A percentile compares a stretch with the other conserved stretches of the same genome.
Evolutionary conservation across 1,140 invertebrate genomes (phyloP).

Genomic region (Plectrocnemia conspersa): DNA sequence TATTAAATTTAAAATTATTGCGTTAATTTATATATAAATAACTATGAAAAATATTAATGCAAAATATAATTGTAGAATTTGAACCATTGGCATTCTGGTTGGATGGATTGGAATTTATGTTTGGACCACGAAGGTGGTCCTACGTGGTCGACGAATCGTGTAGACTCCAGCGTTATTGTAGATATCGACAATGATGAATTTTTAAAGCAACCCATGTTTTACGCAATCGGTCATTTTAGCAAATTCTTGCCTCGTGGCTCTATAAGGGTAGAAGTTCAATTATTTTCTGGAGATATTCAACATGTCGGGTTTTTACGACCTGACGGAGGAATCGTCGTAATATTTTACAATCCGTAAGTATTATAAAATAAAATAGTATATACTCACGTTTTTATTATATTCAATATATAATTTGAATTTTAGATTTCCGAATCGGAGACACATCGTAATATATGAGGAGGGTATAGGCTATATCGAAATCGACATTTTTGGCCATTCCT

Average conservation of each 20-base stretch:
- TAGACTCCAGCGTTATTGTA: conserved; percentile 75
- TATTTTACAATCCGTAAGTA: conserved; percentile 63
- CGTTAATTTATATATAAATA: conserved; percentile 22
- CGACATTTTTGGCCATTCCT: conserved; percentile 23
- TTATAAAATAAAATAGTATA: neutral
- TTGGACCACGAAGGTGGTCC: conserved; percentile 77
- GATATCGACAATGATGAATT: conserved; percentile 63
- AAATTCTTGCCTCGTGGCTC: conserved; percentile 70
- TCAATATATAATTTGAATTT: conserved; percentile 7
- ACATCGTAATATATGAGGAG: conserved; percentile 22
- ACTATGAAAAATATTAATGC: conserved; percentile 19
- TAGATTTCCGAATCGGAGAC: conserved; percentile 9
- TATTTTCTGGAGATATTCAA: conserved; percentile 37
- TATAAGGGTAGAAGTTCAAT: conserved; percentile 42
- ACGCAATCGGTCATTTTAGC: conserved; percentile 81
- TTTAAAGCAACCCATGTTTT: conserved; percentile 87
- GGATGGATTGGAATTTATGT: conserved; percentile 88
- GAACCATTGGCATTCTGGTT: conserved; percentile 65
- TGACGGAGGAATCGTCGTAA: conserved; percentile 52
- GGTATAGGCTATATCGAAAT: conserved; percentile 22
- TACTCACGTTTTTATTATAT: neutral
- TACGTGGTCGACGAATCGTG: conserved; percentile 71
- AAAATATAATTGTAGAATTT: conserved; percentile 56
- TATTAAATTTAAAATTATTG: no score
- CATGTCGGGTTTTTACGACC: conserved; percentile 44